These are phyloP conservation scores for Drosophila grimshawi DNA, from an alignment of 1,140 invertebrate genomes.

Conservation along the genomic window DNA sequence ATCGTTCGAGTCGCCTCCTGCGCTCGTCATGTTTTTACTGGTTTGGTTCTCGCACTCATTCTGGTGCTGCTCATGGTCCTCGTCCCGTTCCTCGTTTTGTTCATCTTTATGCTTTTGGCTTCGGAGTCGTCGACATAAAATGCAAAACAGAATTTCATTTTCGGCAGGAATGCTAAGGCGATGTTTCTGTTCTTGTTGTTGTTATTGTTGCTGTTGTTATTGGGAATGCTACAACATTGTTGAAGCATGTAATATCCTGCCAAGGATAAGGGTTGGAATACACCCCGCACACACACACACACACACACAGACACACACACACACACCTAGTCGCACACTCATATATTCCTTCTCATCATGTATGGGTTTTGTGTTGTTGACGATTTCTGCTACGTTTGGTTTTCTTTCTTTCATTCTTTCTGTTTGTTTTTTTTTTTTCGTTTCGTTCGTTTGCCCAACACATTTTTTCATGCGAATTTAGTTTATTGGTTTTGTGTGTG, in stretches of 20 bases:
- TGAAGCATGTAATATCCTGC: constrained; percentile 83
- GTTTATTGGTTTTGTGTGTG: constrained; percentile 77
- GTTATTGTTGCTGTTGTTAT: constrained; percentile 59
- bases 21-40: constrained; percentile 40
- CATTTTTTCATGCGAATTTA: constrained; percentile 76
- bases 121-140: constrained; percentile 82
- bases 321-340: constrained; percentile 12
- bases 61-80: constrained; percentile 27
- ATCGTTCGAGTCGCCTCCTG: constrained; percentile 40
- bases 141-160: constrained; percentile 83
- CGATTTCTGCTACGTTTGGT: constrained; percentile 72
- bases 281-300: constrained; percentile 48
- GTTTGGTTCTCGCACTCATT: constrained; percentile 10
- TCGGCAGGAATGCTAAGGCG: constrained; percentile 76
- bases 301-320: constrained; percentile 22
- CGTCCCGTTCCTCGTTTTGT: constrained; percentile 32
- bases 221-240: constrained; percentile 83
- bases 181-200: constrained; percentile 29
- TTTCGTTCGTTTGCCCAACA: constrained; percentile 34
- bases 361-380: constrained; percentile 66
- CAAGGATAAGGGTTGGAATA: constrained; percentile 80
- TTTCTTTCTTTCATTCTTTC: constrained; percentile 23
- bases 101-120: constrained; percentile 70
- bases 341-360: constrained; percentile 49
- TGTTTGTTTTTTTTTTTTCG: constrained; percentile 22